Conservation (phyloP, 2,113 vertebrate species). For the Istiophorus platypterus region DNA sequence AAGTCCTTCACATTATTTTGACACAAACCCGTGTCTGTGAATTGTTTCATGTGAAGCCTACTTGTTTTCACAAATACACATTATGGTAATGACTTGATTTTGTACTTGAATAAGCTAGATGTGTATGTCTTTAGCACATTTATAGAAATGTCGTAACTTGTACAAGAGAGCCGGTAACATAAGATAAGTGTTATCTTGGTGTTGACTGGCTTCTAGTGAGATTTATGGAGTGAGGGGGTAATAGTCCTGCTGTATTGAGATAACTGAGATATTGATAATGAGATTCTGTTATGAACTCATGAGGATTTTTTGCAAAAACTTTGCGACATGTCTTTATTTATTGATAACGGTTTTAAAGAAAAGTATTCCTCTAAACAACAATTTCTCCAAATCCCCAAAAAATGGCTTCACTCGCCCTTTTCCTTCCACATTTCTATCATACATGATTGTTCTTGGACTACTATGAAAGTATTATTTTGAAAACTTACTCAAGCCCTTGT, state of each 20-base stretch:
- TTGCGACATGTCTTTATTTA: not conserved
- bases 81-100: not conserved
- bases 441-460: not conserved
- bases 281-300: not conserved
- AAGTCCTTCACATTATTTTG: no score
- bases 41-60: not conserved
- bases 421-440: not conserved
- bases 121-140: not conserved
- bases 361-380: not conserved
- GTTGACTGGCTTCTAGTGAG: not conserved
- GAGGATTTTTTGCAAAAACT: not conserved
- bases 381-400: not conserved
- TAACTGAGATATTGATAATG: not conserved
- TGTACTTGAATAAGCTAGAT: not conserved
- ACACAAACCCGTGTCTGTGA: no score
- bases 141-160: not conserved
- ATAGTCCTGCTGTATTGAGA: not conserved
- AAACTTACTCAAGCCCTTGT: conserved; percentile 91
- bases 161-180: not conserved
- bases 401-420: not conserved
- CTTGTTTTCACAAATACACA: not conserved
- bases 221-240: not conserved
- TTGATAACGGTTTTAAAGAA: not conserved
- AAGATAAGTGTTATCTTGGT: conserved; percentile 13
- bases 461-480: not conserved